Evolutionary conservation across 2,113 vertebrate genomes (phyloP), one percentile per base, ranked within the genome.

Genomic region (Willisornis vidua): DNA sequence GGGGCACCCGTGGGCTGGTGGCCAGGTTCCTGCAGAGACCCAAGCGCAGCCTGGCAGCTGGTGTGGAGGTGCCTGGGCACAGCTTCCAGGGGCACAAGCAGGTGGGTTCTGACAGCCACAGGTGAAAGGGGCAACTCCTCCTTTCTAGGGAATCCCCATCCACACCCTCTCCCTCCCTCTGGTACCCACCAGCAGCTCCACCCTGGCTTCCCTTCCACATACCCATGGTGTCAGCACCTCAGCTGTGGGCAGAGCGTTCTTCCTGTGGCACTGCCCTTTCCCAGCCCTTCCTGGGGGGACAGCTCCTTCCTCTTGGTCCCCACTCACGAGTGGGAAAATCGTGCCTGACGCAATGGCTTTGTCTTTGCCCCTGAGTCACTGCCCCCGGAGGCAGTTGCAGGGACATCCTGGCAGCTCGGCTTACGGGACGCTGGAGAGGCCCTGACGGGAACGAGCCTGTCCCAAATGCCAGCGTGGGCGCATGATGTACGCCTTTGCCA

Each of bases 11-110:
- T 0, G 98, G 97, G 79, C 97, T 99, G 85, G 98, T 99, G 97
- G 98, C 99, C 90, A 98, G 99, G 86, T 99, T 99, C 96, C 97
- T 99, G 88, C 99, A 99, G 95, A 98, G 99, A 70, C 99, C 99
- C 87, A 99, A 98, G 87, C 98, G 98, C 81, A 98, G 98, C 95
- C 94, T 97, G 8, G 94, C 97, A 25, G 49, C 63, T 9, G 95
- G 98, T 20, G 18, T 74, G 4, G 99, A 99, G 52, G 96, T 95
- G 77, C 80, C 95, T 11, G 98, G 98, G 71, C 98, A 72, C 93
- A 93, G 96, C 65, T 94, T 94, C 35, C 98, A 98, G 14, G 98
- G 98, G 14, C 97, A 98, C 51, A 99, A 99, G 93, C 98, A 98
- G 97, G 97, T 98, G 75, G 13, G 94, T 55, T 46, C 26, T 7